Percentiles rank a stretch among this genome's conserved stretches.
These are phyloP conservation scores for Nasonia vitripennis DNA, from an alignment of 1,140 invertebrate species.

Conservation along the genomic window DNA sequence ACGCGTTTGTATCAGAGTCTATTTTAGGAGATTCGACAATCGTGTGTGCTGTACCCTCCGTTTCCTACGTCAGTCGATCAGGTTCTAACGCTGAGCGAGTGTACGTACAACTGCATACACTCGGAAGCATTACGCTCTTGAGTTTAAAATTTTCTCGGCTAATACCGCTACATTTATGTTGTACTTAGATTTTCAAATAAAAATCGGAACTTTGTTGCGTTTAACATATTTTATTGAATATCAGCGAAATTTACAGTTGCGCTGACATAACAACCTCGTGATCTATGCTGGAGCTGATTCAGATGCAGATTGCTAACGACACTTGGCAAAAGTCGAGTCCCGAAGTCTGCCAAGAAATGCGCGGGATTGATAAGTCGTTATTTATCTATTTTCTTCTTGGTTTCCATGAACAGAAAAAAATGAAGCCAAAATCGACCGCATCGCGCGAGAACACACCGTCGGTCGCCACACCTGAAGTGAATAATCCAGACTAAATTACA, in stretches of 20 bases:
- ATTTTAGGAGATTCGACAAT: slow-evolving; percentile 42
- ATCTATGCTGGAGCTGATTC: slow-evolving; percentile 22
- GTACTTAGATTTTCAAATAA: too few species aligned
- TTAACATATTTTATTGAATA: not conserved
- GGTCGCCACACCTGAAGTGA: not conserved
- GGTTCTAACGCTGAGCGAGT: not conserved
- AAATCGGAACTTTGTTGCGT: too few species aligned
- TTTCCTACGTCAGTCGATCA: slow-evolving; percentile 32
- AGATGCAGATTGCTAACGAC: slow-evolving; percentile 22
- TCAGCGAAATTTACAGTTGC: not conserved
- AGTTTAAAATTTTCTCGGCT: not conserved
- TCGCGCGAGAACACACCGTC: too few species aligned
- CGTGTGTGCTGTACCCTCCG: not conserved
- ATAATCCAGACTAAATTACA: not conserved
- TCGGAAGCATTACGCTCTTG: too few species aligned
- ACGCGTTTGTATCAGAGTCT: slow-evolving; percentile 35
- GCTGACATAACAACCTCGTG: slow-evolving; percentile 3
- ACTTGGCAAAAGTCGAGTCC: slow-evolving; percentile 4
- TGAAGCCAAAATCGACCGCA: too few species aligned
- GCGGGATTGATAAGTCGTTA: not conserved
- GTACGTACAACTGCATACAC: not conserved
- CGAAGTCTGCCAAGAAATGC: slow-evolving; percentile 24
- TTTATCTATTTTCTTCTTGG: not conserved
- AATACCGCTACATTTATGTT: not conserved
- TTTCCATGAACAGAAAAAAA: too few species aligned